Evolutionary conservation across 2,888 invertebrate species (phyloP).

Genomic region (Erebia palarica): DNA sequence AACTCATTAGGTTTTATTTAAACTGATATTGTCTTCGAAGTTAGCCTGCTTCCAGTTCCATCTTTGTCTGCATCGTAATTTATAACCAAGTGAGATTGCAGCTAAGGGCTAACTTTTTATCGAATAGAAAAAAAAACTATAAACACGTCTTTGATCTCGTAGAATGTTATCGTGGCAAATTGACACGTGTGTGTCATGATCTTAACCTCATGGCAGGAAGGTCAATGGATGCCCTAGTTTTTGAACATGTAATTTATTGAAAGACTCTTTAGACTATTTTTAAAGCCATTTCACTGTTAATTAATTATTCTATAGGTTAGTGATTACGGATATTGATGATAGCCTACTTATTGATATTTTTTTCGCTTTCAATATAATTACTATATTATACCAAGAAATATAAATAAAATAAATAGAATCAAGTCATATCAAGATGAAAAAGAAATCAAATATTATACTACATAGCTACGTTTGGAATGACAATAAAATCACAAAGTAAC

Average conservation of each 20-base stretch:
- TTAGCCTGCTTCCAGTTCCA: no score
- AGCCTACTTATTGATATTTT: background rate
- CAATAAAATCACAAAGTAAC: conserved; percentile 12
- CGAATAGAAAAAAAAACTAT: background rate
- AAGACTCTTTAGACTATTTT: background rate
- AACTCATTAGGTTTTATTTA: no score
- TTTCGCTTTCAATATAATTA: background rate
- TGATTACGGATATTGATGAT: background rate
- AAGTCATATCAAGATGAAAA: no score
- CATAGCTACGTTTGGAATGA: background rate
- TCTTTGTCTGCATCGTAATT: no score
- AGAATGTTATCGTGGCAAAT: background rate
- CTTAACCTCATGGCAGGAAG: background rate
- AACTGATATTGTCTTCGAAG: no score
- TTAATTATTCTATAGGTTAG: background rate
- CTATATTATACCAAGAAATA: background rate
- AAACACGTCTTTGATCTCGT: no score
- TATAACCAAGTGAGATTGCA: no score
- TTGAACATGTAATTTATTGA: background rate
- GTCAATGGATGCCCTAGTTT: conserved; percentile 5
- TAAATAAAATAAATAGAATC: no score
- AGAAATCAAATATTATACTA: no score
- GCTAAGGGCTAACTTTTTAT: no score
- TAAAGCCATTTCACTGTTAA: background rate
- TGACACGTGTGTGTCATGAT: background rate